A percentile compares a stretch with the other conserved stretches of the same genome.
These are phyloP conservation scores for Hypomecis punctinalis DNA, from an alignment of 2,888 invertebrate genomes.

Conservation along the genomic window DNA sequence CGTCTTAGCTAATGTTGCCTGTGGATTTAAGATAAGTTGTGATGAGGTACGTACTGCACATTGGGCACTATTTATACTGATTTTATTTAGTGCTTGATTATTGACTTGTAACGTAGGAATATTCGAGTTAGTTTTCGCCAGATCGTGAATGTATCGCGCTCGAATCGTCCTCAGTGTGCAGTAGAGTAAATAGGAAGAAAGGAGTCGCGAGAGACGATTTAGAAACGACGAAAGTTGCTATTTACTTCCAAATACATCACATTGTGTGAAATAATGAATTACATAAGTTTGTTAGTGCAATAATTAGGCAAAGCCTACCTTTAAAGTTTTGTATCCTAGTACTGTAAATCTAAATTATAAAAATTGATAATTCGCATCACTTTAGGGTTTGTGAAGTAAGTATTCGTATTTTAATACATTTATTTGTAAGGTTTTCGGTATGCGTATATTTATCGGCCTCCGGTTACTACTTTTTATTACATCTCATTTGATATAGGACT, in stretches of 20 bases:
- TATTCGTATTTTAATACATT: constrained; percentile 25
- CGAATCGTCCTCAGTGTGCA: constrained; percentile 21
- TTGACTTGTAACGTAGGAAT: constrained; percentile 44
- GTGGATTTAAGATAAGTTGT: constrained; percentile 62
- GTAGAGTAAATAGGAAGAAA: constrained; percentile 22
- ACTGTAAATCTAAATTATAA: constrained; percentile 63
- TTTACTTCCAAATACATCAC: constrained; percentile 73
- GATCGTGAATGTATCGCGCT: background rate
- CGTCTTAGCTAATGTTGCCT: constrained; percentile 73
- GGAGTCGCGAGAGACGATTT: constrained; percentile 32
- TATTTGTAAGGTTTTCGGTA: constrained; percentile 24
- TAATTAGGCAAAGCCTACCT: constrained; percentile 83
- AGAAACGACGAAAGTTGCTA: constrained; percentile 44
- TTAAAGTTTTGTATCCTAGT: constrained; percentile 78
- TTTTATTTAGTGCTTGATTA: constrained; percentile 18
- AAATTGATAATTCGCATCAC: constrained; percentile 54
- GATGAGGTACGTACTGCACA: constrained; percentile 53
- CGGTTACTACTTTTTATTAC: constrained; percentile 20
- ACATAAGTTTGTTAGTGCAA: constrained; percentile 82
- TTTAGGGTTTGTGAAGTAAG: constrained; percentile 46
- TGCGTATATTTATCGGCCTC: constrained; percentile 21
- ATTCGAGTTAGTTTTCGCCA: constrained; percentile 29
- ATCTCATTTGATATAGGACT: constrained; percentile 54
- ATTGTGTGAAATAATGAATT: constrained; percentile 68
- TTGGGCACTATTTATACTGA: constrained; percentile 42